These are phyloP conservation scores for Venturia canescens DNA, from an alignment of 1,140 invertebrate genomes.

Conservation along the genomic window DNA sequence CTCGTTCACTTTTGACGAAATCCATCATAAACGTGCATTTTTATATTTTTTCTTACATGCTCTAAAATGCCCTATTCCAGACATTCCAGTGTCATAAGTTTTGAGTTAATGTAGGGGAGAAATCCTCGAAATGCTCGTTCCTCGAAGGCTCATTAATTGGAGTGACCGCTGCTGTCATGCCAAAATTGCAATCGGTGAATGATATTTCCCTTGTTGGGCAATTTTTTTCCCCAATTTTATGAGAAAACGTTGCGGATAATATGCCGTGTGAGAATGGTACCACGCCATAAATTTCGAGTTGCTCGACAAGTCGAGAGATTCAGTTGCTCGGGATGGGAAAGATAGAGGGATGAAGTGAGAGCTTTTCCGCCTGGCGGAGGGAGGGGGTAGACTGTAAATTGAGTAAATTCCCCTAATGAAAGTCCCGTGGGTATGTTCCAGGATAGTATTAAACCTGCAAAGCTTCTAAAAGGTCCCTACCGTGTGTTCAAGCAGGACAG, in stretches of 20 bases:
- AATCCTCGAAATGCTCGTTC: no score
- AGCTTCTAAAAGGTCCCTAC: slow-evolving; percentile 66
- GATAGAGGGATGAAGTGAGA: slow-evolving; percentile 41
- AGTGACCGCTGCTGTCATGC: not conserved
- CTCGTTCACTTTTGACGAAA: no score
- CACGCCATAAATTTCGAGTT: slow-evolving; percentile 68
- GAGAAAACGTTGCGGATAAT: slow-evolving; percentile 51
- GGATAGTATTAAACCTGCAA: slow-evolving; percentile 73
- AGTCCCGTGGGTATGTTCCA: slow-evolving; percentile 69
- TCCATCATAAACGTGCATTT: no score
- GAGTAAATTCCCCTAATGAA: slow-evolving; percentile 74
- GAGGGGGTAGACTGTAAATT: slow-evolving; percentile 23
- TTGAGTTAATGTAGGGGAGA: no score
- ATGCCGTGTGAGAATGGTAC: slow-evolving; percentile 60
- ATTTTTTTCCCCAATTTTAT: slow-evolving; percentile 60
- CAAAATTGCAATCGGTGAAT: no score
- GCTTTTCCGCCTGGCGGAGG: slow-evolving; percentile 49
- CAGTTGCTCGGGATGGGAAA: slow-evolving; percentile 57
- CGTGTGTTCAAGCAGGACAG: slow-evolving; percentile 51
- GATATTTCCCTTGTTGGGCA: not conserved
- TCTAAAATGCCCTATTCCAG: no score
- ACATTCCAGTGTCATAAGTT: no score
- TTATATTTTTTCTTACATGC: no score
- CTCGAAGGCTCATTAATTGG: no score
- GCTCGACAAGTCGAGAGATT: slow-evolving; percentile 68